These are phyloP conservation scores for Rhynchotus rufescens DNA, from an alignment of 2,797 vertebrate species.

Conservation along the genomic window DNA sequence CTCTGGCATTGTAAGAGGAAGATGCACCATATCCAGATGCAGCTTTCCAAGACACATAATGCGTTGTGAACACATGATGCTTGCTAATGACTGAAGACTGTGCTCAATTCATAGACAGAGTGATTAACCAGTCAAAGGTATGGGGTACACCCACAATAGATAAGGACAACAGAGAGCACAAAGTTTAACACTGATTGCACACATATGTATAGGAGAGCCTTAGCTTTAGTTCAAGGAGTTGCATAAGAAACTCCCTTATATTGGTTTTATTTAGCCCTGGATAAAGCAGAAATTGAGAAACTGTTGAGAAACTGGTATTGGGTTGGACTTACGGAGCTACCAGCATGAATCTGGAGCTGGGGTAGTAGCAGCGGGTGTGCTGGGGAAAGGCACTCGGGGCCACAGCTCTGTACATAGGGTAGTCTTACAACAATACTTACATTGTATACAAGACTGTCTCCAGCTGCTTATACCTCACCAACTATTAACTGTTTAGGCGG, in stretches of 20 bases:
- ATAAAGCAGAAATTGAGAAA: background rate
- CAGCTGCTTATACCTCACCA: slow-evolving; percentile 3
- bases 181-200: background rate
- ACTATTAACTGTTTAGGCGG: slow-evolving; percentile 5
- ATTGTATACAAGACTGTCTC: background rate
- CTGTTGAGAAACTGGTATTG: accelerated
- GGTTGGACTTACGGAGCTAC: accelerated
- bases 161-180: background rate
- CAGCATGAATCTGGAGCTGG: background rate
- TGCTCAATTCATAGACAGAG: background rate
- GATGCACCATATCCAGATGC: background rate
- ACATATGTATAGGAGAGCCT: background rate
- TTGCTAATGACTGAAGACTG: background rate
- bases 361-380: accelerated
- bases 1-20: slow-evolving; percentile 16
- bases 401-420: background rate
- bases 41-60: background rate
- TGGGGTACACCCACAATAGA: background rate
- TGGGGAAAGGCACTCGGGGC: background rate
- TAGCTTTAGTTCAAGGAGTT: background rate
- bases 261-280: background rate
- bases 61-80: background rate
- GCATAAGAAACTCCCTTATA: background rate
- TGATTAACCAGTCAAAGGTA: background rate
- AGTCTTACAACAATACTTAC: background rate